Evolutionary conservation across 2,888 invertebrate genomes (phyloP), one percentile per base, ranked within the genome.

Genomic region (Drosophila mimica): DNA sequence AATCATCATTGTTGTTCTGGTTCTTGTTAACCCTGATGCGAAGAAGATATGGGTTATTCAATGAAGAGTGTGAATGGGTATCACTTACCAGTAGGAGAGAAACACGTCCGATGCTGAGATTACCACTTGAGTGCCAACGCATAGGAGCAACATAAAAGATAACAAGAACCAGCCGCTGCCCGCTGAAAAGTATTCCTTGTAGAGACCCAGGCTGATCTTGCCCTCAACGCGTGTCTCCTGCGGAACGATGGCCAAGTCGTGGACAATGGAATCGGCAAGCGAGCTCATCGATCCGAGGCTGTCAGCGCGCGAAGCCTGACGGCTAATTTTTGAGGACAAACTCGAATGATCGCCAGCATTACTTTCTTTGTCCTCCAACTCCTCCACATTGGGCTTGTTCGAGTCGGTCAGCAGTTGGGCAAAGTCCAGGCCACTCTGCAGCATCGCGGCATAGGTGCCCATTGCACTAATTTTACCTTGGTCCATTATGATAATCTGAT

Each of bases 91-190:
- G 89, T 94, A 95, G n/a, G 96, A 95, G 20, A 97, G 94, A 94
- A 96, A 97, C 93, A 95, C 96, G 92, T 97, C 97, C 4, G 95
- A 95, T 5, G 95, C 95, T 25, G 96, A 97, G 2, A 95, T 96
- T 13, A 95, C 93, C 15, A 95, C 83, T 93, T 97, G 97, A 0
- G 96, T 94, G 0, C 95, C 79, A 28, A 95, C 73, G 74, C 96
- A 96, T 17, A 96, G 94, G 4, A 95, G 43, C 0, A 95, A 66
- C 92, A 97, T 94, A 0, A 95, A 82, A 11, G 94, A 71, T 17
- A 96, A 94, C 2, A 95, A 81, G 49, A 94, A 93, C 74, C 94
- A 94, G 78, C 95, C 95, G 0, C 97, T 97, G 57, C 96, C 96
- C 0, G 97, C 96, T 2, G 92, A 88, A 70, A 97, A 94, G 92